A percentile compares a stretch with the other conserved stretches of the same genome.
Conservation (phyloP, 2,888 invertebrate genomes). For the Apamea monoglypha region DNA sequence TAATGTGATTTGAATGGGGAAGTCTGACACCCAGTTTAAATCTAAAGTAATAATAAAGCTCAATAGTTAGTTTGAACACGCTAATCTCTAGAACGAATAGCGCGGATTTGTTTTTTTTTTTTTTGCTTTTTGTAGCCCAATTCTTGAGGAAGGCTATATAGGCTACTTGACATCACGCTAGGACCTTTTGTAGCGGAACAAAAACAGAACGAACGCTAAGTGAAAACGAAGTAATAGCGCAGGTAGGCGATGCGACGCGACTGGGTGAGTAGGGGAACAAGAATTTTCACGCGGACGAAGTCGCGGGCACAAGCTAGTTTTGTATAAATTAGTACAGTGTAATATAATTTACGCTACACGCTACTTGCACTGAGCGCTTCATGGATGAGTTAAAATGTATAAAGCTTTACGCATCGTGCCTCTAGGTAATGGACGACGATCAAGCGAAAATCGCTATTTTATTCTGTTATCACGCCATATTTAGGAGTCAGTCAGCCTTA, state of each 20-base stretch:
- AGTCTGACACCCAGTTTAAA: not conserved
- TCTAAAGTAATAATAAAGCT: not conserved
- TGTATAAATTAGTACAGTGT: conserved; percentile 2
- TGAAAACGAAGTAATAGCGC: not conserved
- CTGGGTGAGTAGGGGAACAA: not conserved
- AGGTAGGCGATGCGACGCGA: not conserved
- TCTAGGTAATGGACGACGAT: not conserved
- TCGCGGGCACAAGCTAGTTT: conserved; percentile 5
- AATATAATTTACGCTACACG: conserved; percentile 22
- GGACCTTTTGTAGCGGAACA: not conserved
- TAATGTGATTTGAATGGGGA: not conserved
- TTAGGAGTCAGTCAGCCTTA: not conserved
- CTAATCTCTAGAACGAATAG: too few species aligned
- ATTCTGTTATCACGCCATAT: not conserved
- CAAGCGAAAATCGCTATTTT: conserved; percentile 14
- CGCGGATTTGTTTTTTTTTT: too few species aligned
- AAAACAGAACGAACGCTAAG: not conserved
- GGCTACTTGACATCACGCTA: not conserved
- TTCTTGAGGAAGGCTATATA: not conserved
- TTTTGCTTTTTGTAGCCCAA: not conserved
- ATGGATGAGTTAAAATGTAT: conserved; percentile 35
- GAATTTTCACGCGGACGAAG: not conserved
- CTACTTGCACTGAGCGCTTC: conserved; percentile 31
- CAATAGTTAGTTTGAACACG: not conserved
- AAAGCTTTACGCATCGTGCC: conserved; percentile 16